Conservation (phyloP, 2,888 invertebrate genomes). For the Thereva nobilitata region DNA sequence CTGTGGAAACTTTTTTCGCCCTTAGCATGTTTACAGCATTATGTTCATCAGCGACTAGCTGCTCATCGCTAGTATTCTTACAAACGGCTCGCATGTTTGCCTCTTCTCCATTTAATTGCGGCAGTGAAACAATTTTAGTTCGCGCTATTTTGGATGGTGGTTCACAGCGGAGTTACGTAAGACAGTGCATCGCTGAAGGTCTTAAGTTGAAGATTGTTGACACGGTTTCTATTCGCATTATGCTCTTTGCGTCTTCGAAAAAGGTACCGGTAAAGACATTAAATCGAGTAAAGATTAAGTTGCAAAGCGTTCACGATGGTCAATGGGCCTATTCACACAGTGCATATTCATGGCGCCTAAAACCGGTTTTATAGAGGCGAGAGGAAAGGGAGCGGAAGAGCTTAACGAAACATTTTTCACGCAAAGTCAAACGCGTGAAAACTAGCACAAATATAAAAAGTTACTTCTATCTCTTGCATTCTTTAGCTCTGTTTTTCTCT, state of each 20-base stretch:
- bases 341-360: too few relatives aligned
- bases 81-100: background rate
- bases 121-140: background rate
- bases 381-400: too few relatives aligned
- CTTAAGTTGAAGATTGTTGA: slow-evolving; percentile 2
- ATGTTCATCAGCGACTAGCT: background rate
- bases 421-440: too few relatives aligned
- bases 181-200: background rate
- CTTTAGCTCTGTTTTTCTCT: too few relatives aligned
- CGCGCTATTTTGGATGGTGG: slow-evolving; percentile 9
- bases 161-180: slow-evolving; percentile 8
- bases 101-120: background rate
- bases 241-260: background rate
- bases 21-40: too few relatives aligned
- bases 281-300: slow-evolving; percentile 1
- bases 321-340: too few relatives aligned
- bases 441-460: too few relatives aligned
- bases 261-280: background rate
- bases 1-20: too few relatives aligned
- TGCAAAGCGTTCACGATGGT: too few relatives aligned
- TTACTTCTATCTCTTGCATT: too few relatives aligned
- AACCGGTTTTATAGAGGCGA: too few relatives aligned
- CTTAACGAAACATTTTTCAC: too few relatives aligned
- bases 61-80: background rate
- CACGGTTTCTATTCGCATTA: background rate